Base-by-base conservation (phyloP, 2,797 vertebrate genomes). In the Botia almorhae region DNA sequence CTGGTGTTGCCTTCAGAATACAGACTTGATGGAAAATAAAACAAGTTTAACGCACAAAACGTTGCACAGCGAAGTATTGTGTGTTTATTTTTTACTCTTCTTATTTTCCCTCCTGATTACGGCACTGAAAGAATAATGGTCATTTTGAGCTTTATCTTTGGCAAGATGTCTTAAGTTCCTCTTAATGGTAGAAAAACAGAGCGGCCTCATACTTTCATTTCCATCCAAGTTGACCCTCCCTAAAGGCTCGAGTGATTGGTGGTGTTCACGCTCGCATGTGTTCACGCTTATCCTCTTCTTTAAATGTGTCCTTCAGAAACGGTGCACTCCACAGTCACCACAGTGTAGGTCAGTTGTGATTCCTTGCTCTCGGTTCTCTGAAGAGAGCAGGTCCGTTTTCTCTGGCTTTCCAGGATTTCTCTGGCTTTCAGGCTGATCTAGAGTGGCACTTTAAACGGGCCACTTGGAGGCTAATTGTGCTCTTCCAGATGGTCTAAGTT, bases 401-500 rank as follows among this genome's bases (percentile, higher is more conserved):
- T 13, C 10, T 13, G 51, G 53, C 50, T 26, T 53, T 36, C n/a
- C 51, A 46, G 16, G 13, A 26, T 82, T 76, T 76, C 71, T 39
- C 63, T 74, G 68, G 48, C 43, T 79, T 67, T 75, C 33, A 65
- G 79, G 74, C 71, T 83, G 56, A 76, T 84, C 71, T 83, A 71
- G 46, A 81, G 72, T 67, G 76, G 64, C 77, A 81, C 72, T 81
- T 75, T 76, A 82, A 82, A 60, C 63, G 76, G 65, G 69, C 76
- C 67, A 43, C 69, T 74, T 76, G 69, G 33, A 72, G 78, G 46
- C 71, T 80, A 80, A 85, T 83, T 81, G 74, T 80, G 72, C 50
- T 64, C 60, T 75, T 85, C 69, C 83, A 87, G 75, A 84, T 84
- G 82, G 80, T 81, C 81, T 85, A 86, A 78, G 84, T 87, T 85